These are phyloP conservation scores for Mus pahari DNA, from an alignment of 2,113 vertebrate species.

Conservation along the genomic window DNA sequence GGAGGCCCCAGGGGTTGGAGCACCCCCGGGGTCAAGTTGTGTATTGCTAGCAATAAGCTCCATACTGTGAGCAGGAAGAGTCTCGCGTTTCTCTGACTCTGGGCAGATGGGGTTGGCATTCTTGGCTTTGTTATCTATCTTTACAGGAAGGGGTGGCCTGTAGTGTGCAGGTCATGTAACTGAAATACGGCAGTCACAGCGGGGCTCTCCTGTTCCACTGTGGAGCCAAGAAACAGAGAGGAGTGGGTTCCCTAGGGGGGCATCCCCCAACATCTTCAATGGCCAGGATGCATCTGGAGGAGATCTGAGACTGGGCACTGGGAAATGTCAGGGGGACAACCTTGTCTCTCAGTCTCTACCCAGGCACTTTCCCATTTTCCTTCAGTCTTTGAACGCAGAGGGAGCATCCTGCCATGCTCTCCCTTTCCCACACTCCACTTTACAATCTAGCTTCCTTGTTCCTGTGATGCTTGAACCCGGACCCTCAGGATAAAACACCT, in stretches of 20 bases:
- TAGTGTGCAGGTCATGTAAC: background rate
- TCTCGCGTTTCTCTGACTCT: background rate
- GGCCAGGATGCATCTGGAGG: background rate
- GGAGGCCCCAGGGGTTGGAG: background rate
- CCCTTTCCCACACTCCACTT: rapidly evolving
- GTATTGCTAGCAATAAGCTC: background rate
- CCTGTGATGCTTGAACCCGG: background rate
- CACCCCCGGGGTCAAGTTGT: background rate
- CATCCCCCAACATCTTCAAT: background rate
- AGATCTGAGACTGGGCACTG: background rate
- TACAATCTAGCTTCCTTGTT: background rate
- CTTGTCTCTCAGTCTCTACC: background rate
- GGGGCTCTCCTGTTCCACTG: background rate
- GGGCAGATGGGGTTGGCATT: background rate
- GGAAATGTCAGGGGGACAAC: background rate
- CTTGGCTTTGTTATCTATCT: background rate
- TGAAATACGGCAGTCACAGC: background rate
- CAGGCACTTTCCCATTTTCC: background rate
- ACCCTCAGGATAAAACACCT: background rate
- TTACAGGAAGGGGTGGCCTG: background rate
- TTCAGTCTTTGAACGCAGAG: background rate
- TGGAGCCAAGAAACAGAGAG: background rate
- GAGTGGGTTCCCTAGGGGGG: background rate
- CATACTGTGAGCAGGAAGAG: background rate
- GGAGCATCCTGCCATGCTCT: rapidly evolving